These are phyloP conservation scores for Betta splendens DNA, from an alignment of 2,797 vertebrate species.

Conservation along the genomic window DNA sequence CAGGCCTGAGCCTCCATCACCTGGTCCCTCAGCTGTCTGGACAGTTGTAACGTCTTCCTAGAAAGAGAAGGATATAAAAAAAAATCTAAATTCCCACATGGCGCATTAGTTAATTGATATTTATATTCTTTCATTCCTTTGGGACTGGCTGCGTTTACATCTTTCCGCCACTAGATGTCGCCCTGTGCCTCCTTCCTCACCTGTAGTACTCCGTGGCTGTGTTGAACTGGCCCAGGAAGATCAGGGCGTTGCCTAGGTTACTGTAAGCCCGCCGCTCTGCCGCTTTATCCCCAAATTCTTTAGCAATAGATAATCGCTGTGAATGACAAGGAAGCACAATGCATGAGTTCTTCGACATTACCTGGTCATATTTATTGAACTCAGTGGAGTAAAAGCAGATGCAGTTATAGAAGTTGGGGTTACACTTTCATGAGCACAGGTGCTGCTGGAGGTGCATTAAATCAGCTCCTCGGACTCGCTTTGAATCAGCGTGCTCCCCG, in stretches of 20 bases:
- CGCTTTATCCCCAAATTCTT: constrained; percentile 97
- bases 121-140: no score
- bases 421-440: constrained; percentile 16
- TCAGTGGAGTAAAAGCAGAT: background rate
- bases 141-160: no score
- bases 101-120: no score
- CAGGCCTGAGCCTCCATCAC: constrained; percentile 98
- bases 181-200: constrained; percentile 76
- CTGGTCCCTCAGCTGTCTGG: constrained; percentile 93
- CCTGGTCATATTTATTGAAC: background rate
- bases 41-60: constrained; percentile 95
- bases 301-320: constrained; percentile 95
- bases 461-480: constrained; percentile 31
- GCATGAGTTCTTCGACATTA: background rate
- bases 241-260: constrained; percentile 95
- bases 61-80: background rate
- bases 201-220: constrained; percentile 95
- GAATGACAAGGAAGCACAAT: constrained; percentile 21
- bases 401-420: constrained; percentile 2
- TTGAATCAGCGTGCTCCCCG: constrained; percentile 16
- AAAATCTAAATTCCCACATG: no score
- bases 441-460: constrained; percentile 22
- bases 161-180: constrained; percentile 73
- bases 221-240: constrained; percentile 94
- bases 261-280: constrained; percentile 95